Evolutionary conservation across 2,888 invertebrate species (phyloP).

Genomic region (Orthosia gothica): DNA sequence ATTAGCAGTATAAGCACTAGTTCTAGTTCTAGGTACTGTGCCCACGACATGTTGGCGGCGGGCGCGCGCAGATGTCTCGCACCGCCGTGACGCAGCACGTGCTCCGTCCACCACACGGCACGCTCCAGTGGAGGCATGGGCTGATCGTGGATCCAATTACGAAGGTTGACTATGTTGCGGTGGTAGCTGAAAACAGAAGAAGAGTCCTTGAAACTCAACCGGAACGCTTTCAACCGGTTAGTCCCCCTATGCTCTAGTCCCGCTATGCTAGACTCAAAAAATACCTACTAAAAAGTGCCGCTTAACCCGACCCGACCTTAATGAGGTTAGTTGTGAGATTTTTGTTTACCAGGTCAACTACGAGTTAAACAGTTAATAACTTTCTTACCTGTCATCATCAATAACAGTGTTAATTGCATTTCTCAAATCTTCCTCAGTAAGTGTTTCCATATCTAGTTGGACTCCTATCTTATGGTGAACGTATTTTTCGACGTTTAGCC

Average conservation of each 20-base stretch:
- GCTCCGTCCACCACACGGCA: constrained; percentile 77
- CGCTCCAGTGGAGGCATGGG: constrained; percentile 66
- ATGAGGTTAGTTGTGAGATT: too few relatives aligned
- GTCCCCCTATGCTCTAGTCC: too few relatives aligned
- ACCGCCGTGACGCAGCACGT: constrained; percentile 84
- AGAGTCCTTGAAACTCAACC: background rate
- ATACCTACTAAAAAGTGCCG: too few relatives aligned
- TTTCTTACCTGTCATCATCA: constrained; percentile 34
- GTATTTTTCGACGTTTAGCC: constrained; percentile 77
- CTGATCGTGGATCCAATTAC: constrained; percentile 30
- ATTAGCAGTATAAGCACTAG: constrained; percentile 47
- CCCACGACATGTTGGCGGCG: constrained; percentile 72
- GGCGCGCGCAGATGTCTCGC: constrained; percentile 79
- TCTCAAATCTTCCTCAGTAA: constrained; percentile 69
- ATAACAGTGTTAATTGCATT: constrained; percentile 52
- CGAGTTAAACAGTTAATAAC: too few relatives aligned
- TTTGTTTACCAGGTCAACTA: too few relatives aligned
- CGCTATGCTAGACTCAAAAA: too few relatives aligned
- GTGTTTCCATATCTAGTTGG: constrained; percentile 72
- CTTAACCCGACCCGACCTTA: too few relatives aligned
- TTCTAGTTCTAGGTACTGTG: constrained; percentile 73
- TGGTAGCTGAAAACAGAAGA: constrained; percentile 26
- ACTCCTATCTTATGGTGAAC: constrained; percentile 75
- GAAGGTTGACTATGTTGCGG: constrained; percentile 29
- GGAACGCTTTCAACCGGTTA: too few relatives aligned